These are phyloP conservation scores for Borostomias antarcticus DNA, from an alignment of 2,797 vertebrate species.

Conservation along the genomic window DNA sequence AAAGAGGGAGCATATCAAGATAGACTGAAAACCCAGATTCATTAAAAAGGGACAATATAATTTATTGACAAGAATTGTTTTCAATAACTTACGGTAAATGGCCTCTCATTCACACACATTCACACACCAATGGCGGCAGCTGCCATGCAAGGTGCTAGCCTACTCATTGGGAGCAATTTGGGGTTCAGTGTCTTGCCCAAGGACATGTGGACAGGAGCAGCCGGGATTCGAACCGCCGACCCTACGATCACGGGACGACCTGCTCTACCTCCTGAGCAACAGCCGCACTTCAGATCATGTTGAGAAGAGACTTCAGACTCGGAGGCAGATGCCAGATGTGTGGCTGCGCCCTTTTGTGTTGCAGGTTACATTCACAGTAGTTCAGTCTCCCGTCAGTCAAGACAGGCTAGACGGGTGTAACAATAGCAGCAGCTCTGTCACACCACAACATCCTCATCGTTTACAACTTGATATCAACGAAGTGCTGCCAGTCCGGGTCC, in stretches of 20 bases:
- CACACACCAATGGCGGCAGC: background rate
- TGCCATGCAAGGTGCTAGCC: too few relatives aligned
- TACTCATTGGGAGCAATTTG: too few relatives aligned
- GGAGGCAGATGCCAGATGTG: background rate
- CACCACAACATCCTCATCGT: background rate
- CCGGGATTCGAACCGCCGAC: too few relatives aligned
- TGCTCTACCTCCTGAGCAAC: too few relatives aligned
- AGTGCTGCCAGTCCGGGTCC: background rate
- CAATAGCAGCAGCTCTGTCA: background rate
- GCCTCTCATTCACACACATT: too few relatives aligned
- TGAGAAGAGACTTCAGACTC: background rate
- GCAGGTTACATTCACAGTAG: background rate
- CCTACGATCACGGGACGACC: too few relatives aligned
- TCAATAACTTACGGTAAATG: too few relatives aligned
- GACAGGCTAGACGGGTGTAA: background rate
- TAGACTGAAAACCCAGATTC: too few relatives aligned
- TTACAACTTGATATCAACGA: background rate
- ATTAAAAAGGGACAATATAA: too few relatives aligned
- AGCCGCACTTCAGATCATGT: background rate
- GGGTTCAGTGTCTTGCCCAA: too few relatives aligned
- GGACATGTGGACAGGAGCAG: too few relatives aligned
- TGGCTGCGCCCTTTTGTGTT: background rate
- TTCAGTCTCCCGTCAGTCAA: background rate
- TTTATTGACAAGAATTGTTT: too few relatives aligned
- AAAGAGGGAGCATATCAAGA: background rate